phyloP scores from a whole-genome alignment of 2,797 vertebrate genomes.

The Staurois parvus region DNA sequence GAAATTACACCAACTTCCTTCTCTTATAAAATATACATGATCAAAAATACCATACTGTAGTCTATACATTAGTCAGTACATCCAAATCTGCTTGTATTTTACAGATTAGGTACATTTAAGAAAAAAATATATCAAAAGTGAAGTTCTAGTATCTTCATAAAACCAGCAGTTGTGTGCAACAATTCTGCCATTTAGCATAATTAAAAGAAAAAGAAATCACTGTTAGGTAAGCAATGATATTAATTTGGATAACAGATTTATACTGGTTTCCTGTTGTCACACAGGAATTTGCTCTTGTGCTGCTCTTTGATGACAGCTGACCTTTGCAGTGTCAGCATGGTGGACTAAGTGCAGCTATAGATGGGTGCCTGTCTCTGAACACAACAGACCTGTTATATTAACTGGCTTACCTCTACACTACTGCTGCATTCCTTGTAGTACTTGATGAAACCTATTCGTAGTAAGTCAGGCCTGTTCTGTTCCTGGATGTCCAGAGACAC shows the following conservation, averaged over 20 bases:
- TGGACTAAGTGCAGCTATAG: background rate
- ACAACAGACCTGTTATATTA: background rate
- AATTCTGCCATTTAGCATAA: background rate
- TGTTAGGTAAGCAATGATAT: background rate
- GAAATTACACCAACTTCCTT: constrained; percentile 46
- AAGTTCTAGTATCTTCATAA: constrained; percentile 3
- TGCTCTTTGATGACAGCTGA: background rate
- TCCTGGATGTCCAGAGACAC: too few species aligned
- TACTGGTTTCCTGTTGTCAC: background rate
- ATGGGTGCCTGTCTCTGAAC: background rate
- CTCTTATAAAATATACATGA: constrained; percentile 54
- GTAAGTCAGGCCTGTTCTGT: too few species aligned
- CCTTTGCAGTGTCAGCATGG: background rate
- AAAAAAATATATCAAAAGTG: constrained; percentile 54
- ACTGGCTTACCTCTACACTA: background rate
- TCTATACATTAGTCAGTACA: constrained; percentile 49
- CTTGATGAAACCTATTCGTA: too few species aligned
- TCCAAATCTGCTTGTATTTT: constrained; percentile 33
- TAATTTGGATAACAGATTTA: background rate
- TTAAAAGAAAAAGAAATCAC: background rate
- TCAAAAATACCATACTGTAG: constrained; percentile 53
- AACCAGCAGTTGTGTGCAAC: constrained; percentile 16
- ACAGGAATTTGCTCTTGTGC: background rate
- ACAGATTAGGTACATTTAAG: constrained; percentile 41
- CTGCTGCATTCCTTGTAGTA: background rate